Percentiles rank a stretch among this genome's conserved stretches.
These are phyloP conservation scores for Hyposmocoma kahamanoa DNA, from an alignment of 1,140 invertebrate genomes.

Conservation along the genomic window DNA sequence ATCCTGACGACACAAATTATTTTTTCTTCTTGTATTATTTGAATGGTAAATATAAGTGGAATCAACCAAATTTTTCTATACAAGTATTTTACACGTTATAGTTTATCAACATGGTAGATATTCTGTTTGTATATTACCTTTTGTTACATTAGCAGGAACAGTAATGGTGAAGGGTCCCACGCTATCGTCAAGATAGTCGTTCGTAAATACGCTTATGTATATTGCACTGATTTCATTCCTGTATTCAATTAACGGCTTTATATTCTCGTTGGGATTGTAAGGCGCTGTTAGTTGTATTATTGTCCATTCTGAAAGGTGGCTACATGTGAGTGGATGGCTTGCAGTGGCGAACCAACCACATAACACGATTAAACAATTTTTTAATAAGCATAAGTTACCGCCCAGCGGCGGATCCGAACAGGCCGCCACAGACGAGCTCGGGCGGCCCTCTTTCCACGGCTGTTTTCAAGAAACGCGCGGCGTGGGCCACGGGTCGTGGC, in stretches of 20 bases:
- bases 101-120: background rate
- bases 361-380: background rate
- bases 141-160: conserved; percentile 63
- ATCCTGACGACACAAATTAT: too few species aligned
- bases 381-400: background rate
- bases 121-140: conserved; percentile 42
- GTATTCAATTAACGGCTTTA: conserved; percentile 39
- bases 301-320: conserved; percentile 74
- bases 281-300: conserved; percentile 74
- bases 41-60: too few species aligned
- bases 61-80: too few species aligned
- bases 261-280: conserved; percentile 65
- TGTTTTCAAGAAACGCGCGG: background rate
- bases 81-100: too few species aligned
- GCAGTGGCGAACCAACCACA: background rate
- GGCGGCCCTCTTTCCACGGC: background rate
- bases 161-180: conserved; percentile 51
- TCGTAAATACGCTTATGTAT: conserved; percentile 72
- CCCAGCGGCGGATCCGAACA: background rate
- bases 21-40: too few species aligned
- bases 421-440: background rate
- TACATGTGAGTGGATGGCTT: background rate
- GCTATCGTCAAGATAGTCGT: conserved; percentile 52
- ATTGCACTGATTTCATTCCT: conserved; percentile 63
- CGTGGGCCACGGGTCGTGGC: background rate